Evolutionary conservation across 2,888 invertebrate genomes (phyloP).

Genomic region (Xestoiulus laeticollis): DNA sequence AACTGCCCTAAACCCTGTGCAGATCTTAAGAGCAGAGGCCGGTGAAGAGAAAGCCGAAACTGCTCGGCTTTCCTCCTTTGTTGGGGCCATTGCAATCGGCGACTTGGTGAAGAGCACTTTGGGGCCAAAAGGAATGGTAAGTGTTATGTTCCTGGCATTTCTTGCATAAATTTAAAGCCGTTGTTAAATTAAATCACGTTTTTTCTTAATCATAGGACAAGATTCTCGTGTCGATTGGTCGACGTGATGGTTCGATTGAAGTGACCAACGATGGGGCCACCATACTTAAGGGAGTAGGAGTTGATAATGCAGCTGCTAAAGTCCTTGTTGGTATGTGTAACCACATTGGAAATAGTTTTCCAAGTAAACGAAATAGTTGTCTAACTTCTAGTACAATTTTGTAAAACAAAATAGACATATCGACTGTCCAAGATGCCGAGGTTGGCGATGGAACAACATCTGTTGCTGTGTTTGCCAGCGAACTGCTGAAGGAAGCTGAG

Average conservation of each 20-base stretch:
- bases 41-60: slow-evolving; percentile 98
- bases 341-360: slow-evolving; percentile 53
- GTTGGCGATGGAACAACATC: slow-evolving; percentile 99
- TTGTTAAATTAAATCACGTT: neutral
- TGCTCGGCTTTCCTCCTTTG: slow-evolving; percentile 96
- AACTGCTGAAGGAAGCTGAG: slow-evolving; percentile 94
- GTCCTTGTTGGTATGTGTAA: slow-evolving; percentile 77
- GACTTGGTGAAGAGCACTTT: slow-evolving; percentile 98
- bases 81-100: slow-evolving; percentile 98
- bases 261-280: slow-evolving; percentile 99
- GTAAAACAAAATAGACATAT: slow-evolving; percentile 77
- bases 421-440: slow-evolving; percentile 98
- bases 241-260: slow-evolving; percentile 76
- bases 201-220: slow-evolving; percentile 72
- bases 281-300: slow-evolving; percentile 93
- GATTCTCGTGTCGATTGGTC: slow-evolving; percentile 82
- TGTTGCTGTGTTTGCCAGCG: slow-evolving; percentile 94
- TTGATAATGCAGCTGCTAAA: slow-evolving; percentile 99
- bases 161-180: neutral
- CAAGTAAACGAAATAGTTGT: slow-evolving; percentile 57
- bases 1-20: slow-evolving; percentile 80
- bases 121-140: slow-evolving; percentile 97
- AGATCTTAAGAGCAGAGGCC: slow-evolving; percentile 93
- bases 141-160: neutral
- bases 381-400: neutral